Evolutionary conservation across 2,113 vertebrate genomes (phyloP), one percentile per base, ranked within the genome.

Genomic region (Callocephalon fimbriatum): DNA sequence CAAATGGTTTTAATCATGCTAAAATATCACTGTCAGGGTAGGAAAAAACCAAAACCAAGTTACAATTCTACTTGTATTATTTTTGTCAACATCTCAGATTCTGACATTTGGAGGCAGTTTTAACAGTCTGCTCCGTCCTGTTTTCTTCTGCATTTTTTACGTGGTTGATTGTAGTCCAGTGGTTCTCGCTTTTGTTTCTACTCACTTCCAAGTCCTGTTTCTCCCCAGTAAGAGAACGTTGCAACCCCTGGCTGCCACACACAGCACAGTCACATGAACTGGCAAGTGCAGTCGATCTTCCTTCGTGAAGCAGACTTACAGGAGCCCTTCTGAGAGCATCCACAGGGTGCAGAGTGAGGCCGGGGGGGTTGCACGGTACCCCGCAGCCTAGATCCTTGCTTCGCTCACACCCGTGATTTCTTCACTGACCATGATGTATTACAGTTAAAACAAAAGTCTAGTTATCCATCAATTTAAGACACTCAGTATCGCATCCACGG

Each of bases 111-210:
- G 89, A 95, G 80, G 68, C 86, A 56, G 42, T 94, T 86, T 81
- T 79, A 50, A 53, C 67, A 50, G 37, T 75, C 80, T 79, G 65
- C 84, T 72, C 42, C 0, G 0, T 86, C 47, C 50, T 78, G 31
- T 91, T 95, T 92, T 86, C 68, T 74, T 78, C 92, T 91, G 83
- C 83, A 40, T 88, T 95, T 88, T 92, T 92, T 5, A 8, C 6
- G 0, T 94, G 79, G 82, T 80, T 93, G 85, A 6, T 22, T 10
- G 67, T 80, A 40, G 85, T 85, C 92, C 82, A 87, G 77, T 75
- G 86, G 50, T 61, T 94, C 88, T 91, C 0, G 2, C 77, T 84
- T 81, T 73, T 85, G 91, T 85, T 96, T 62, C 73, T 31, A 9
- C 77, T 82, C 58, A 5, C 51, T 96, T 61, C 84, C 87, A 65